Evolutionary conservation across 2,888 invertebrate species (phyloP).

Genomic region (Octonoba sinensis): DNA sequence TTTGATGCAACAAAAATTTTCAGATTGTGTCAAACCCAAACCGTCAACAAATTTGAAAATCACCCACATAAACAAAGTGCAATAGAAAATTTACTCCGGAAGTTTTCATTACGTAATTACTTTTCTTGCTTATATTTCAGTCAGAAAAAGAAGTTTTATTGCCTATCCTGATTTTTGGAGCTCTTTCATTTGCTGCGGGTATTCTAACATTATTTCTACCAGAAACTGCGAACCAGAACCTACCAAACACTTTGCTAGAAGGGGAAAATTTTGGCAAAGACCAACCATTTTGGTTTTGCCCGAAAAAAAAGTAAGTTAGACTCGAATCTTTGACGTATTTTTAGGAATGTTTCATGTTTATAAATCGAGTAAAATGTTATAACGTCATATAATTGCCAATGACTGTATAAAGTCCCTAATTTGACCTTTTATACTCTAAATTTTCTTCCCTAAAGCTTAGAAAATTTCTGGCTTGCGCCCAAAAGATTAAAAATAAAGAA

Average conservation of each 20-base stretch:
- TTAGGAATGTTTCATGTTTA: not conserved
- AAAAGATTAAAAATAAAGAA: too few species aligned
- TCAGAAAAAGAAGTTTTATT: conserved; percentile 6
- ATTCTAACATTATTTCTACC: conserved; percentile 3
- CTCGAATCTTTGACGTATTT: not conserved
- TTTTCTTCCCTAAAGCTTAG: too few species aligned
- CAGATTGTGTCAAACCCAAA: too few species aligned
- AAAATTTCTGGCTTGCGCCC: too few species aligned
- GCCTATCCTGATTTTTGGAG: conserved; percentile 5
- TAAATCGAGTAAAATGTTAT: too few species aligned
- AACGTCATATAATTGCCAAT: too few species aligned
- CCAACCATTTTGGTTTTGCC: conserved; percentile 36
- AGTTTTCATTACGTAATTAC: not conserved
- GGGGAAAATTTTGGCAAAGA: conserved; percentile 31
- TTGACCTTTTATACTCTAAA: too few species aligned
- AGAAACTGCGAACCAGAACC: conserved; percentile 28
- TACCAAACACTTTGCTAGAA: conserved; percentile 34
- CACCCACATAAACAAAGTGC: too few species aligned
- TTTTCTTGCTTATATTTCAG: not conserved
- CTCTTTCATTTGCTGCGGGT: not conserved
- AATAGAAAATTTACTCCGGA: too few species aligned
- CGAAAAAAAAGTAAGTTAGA: not conserved
- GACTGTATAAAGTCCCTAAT: too few species aligned
- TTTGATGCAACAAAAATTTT: too few species aligned
- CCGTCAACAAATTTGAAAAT: too few species aligned